phyloP scores from a whole-genome alignment of 2,113 vertebrate genomes.

The Nicator chloris region DNA sequence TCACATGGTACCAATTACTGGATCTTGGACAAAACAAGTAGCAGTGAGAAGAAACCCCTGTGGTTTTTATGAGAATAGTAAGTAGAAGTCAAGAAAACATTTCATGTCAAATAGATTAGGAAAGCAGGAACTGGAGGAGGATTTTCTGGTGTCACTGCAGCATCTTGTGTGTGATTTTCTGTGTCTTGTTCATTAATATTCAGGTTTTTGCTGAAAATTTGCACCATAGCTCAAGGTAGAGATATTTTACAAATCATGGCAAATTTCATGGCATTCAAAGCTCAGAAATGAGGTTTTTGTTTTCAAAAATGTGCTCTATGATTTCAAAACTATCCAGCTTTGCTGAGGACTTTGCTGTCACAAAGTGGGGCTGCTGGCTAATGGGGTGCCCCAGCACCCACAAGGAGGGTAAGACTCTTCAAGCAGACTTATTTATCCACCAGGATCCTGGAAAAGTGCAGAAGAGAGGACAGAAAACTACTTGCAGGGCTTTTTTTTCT shows the following conservation, averaged over 20 bases:
- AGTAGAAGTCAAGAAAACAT: background rate
- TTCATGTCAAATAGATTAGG: background rate
- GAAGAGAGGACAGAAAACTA: background rate
- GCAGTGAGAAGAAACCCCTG: slow-evolving; percentile 23
- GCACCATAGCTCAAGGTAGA: background rate
- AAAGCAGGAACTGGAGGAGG: background rate
- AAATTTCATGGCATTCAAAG: background rate
- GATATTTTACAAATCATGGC: background rate
- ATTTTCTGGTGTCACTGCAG: background rate
- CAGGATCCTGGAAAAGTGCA: background rate
- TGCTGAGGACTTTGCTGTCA: background rate
- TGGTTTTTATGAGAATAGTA: background rate
- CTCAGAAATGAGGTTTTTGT: background rate
- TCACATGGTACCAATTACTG: background rate
- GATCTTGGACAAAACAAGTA: slow-evolving; percentile 16
- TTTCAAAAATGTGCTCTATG: background rate
- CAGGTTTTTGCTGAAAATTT: background rate
- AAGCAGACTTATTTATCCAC: background rate
- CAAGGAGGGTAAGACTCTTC: background rate
- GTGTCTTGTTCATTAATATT: background rate
- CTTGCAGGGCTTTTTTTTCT: background rate
- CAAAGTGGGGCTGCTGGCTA: background rate
- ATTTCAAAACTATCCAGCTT: background rate
- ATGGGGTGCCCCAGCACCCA: background rate
- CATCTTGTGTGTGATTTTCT: background rate